Evolutionary conservation across 2,113 vertebrate genomes (phyloP).

Genomic region (Andinoacara biseriatus): DNA sequence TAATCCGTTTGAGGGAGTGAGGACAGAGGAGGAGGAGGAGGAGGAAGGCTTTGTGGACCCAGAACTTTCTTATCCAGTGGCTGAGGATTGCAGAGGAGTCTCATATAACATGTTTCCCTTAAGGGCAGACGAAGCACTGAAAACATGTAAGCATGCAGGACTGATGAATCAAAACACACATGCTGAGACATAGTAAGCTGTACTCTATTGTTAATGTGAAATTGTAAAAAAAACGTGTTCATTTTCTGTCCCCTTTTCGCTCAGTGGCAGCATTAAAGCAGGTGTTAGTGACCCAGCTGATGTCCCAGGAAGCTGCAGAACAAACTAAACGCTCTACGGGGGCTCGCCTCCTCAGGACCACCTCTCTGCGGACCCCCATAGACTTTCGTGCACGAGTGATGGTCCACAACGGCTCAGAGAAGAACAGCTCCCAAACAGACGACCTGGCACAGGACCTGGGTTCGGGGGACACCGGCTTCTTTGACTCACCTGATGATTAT

Average conservation of each 20-base stretch:
- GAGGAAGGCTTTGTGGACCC: constrained; percentile 68
- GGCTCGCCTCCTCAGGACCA: constrained; percentile 80
- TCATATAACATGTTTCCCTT: constrained; percentile 66
- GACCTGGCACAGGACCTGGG: constrained; percentile 72
- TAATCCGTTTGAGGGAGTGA: constrained; percentile 70
- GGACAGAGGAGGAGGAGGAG: constrained; percentile 70
- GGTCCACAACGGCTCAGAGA: constrained; percentile 71
- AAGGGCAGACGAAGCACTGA: constrained; percentile 80
- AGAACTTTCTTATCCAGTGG: constrained; percentile 63
- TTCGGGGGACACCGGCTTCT: constrained; percentile 86
- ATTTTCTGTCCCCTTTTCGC: not conserved
- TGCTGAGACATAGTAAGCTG: not conserved
- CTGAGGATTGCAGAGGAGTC: constrained; percentile 64
- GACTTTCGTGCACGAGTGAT: constrained; percentile 64
- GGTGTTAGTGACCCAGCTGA: constrained; percentile 81
- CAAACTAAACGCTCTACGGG: constrained; percentile 69
- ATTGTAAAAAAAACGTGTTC: not conserved
- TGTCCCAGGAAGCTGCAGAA: constrained; percentile 78
- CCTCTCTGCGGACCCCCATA: constrained; percentile 78
- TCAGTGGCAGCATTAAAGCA: constrained; percentile 82
- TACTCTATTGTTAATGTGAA: not conserved
- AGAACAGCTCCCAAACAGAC: constrained; percentile 50
- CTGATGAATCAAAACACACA: not conserved
- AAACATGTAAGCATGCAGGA: constrained; percentile 72
- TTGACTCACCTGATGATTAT: constrained; percentile 88